Percentiles rank a stretch among this genome's conserved stretches.
phyloP scores from a whole-genome alignment of 2,113 vertebrate species.

The Micronisus gabar region DNA sequence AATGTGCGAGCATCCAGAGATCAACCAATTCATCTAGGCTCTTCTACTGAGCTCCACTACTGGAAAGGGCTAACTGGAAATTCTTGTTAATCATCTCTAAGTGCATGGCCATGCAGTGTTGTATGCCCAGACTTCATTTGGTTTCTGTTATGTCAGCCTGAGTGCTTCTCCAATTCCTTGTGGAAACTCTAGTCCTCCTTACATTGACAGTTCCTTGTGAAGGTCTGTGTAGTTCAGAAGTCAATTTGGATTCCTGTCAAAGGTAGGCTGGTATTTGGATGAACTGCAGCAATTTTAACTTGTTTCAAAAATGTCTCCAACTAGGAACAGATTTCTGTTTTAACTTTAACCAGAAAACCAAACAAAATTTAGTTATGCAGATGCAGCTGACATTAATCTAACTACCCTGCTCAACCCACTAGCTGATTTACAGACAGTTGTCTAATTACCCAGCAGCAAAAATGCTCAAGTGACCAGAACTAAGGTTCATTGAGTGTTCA shows the following conservation, averaged over 20 bases:
- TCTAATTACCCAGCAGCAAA: background rate
- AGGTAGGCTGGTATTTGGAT: background rate
- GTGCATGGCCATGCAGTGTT: background rate
- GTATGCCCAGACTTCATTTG: background rate
- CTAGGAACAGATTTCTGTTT: background rate
- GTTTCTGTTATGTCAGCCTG: background rate
- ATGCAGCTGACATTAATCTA: background rate
- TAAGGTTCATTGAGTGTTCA: background rate
- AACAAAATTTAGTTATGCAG: background rate
- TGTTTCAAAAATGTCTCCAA: background rate
- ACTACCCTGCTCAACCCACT: background rate
- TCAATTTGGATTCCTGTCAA: background rate
- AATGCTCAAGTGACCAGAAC: background rate
- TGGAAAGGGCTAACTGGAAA: background rate
- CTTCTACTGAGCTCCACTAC: fast-evolving
- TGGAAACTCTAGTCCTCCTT: background rate
- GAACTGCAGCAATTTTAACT: background rate
- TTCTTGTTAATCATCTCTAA: background rate
- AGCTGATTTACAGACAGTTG: background rate
- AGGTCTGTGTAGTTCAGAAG: background rate
- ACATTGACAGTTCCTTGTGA: background rate
- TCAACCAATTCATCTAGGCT: background rate
- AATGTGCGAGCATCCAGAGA: background rate
- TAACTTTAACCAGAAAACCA: background rate
- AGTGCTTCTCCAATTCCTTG: background rate